Conservation (phyloP, 2,888 invertebrate species). For the Lymantria monacha region DNA sequence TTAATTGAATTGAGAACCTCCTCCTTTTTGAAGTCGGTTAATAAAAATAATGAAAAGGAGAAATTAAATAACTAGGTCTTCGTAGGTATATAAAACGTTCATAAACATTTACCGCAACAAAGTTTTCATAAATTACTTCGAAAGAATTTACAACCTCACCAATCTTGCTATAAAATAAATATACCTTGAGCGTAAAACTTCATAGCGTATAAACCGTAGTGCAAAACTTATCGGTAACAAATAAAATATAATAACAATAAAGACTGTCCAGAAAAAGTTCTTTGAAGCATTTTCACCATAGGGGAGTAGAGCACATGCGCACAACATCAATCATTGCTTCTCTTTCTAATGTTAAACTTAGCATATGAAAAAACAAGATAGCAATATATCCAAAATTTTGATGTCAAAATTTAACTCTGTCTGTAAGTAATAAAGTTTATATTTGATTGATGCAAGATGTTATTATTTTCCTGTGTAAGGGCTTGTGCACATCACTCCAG, state of each 20-base stretch:
- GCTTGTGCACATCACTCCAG: constrained; percentile 49
- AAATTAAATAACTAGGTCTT: too few species aligned
- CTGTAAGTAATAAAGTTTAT: constrained; percentile 26
- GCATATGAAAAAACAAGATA: constrained; percentile 47
- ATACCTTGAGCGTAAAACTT: too few species aligned
- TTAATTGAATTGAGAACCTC: too few species aligned
- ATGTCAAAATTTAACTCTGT: constrained; percentile 36
- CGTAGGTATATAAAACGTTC: too few species aligned
- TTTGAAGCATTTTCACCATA: constrained; percentile 49
- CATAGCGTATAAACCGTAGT: constrained; percentile 4
- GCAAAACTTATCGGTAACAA: constrained; percentile 55
- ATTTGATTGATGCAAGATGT: constrained; percentile 39
- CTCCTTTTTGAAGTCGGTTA: too few species aligned
- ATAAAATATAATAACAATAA: constrained; percentile 31
- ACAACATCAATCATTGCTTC: constrained; percentile 30
- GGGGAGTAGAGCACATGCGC: constrained; percentile 61
- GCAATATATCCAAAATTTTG: constrained; percentile 33
- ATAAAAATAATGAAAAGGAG: too few species aligned
- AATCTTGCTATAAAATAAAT: too few species aligned
- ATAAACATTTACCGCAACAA: too few species aligned
- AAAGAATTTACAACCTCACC: too few species aligned
- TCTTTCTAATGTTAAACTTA: constrained; percentile 35
- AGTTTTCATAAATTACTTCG: too few species aligned
- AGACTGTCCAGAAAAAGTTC: constrained; percentile 52
- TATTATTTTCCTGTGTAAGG: constrained; percentile 58